Percentiles rank a stretch among this genome's conserved stretches.
Conservation (phyloP, 2,888 invertebrate genomes). For the Euphydryas editha region DNA sequence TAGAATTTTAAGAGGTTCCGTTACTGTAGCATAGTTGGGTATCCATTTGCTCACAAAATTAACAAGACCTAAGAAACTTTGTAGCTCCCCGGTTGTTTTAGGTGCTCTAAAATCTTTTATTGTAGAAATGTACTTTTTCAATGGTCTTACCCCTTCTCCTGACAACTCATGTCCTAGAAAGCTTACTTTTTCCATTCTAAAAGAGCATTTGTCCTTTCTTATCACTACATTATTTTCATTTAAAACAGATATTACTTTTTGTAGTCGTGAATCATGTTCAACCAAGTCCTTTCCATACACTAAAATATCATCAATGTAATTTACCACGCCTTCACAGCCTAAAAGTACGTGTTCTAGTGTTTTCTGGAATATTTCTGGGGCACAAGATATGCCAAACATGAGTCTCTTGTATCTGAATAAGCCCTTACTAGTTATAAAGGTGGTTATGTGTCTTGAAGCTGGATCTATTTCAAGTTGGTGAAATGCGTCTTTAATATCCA, state of each 20-base stretch:
- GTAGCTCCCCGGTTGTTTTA: constrained; percentile 40
- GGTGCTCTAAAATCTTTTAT: constrained; percentile 31
- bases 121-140: constrained; percentile 40
- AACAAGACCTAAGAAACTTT: constrained; percentile 47
- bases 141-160: constrained; percentile 35
- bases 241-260: constrained; percentile 35
- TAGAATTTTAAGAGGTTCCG: too few species aligned
- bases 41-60: too few species aligned
- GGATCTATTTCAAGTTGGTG: not conserved
- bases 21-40: too few species aligned
- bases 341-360: constrained; percentile 53
- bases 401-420: constrained; percentile 58
- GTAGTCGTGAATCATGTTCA: constrained; percentile 37
- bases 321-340: constrained; percentile 49
- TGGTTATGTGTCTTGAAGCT: constrained; percentile 42
- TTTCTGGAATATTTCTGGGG: constrained; percentile 57
- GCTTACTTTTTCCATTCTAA: constrained; percentile 16
- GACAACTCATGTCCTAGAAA: constrained; percentile 44
- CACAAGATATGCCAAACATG: constrained; percentile 61
- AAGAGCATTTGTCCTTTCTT: constrained; percentile 40
- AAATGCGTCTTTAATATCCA: constrained; percentile 39
- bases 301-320: constrained; percentile 11
- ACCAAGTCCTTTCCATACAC: constrained; percentile 15
- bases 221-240: constrained; percentile 40
- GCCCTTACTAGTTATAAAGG: constrained; percentile 51